These are phyloP conservation scores for Hipposideros larvatus DNA, from an alignment of 2,797 vertebrate species.

Conservation along the genomic window DNA sequence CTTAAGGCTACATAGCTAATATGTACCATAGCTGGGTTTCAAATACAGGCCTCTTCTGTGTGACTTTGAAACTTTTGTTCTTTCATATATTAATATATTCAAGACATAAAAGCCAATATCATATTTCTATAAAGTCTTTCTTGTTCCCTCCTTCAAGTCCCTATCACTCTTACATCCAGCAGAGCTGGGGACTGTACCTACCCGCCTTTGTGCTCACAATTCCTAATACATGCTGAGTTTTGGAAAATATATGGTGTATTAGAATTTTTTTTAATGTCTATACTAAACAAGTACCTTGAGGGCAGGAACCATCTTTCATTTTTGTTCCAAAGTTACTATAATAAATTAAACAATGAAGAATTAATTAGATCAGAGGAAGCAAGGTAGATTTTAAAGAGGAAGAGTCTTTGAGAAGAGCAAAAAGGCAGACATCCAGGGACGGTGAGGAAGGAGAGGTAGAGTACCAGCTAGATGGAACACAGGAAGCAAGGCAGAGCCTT, in stretches of 20 bases:
- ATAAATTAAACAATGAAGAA: neutral
- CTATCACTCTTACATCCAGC: neutral
- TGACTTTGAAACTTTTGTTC: neutral
- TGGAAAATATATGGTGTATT: neutral
- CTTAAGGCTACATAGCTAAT: neutral
- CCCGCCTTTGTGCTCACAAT: neutral
- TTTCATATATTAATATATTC: neutral
- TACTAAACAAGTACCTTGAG: neutral
- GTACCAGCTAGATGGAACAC: rapidly evolving
- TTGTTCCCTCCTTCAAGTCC: neutral
- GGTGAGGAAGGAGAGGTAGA: neutral
- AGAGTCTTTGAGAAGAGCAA: neutral
- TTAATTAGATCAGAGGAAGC: neutral
- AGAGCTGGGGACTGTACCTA: neutral
- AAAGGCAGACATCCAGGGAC: neutral
- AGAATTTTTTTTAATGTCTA: neutral
- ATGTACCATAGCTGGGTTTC: neutral
- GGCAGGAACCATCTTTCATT: neutral
- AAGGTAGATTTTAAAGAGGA: neutral
- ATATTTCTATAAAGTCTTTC: neutral
- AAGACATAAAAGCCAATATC: neutral
- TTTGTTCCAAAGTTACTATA: neutral
- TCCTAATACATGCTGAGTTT: neutral
- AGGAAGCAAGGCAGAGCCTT: neutral
- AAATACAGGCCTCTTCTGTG: neutral